Conservation (phyloP, 2,888 invertebrate species). For the Dicyrtoma fusca region DNA sequence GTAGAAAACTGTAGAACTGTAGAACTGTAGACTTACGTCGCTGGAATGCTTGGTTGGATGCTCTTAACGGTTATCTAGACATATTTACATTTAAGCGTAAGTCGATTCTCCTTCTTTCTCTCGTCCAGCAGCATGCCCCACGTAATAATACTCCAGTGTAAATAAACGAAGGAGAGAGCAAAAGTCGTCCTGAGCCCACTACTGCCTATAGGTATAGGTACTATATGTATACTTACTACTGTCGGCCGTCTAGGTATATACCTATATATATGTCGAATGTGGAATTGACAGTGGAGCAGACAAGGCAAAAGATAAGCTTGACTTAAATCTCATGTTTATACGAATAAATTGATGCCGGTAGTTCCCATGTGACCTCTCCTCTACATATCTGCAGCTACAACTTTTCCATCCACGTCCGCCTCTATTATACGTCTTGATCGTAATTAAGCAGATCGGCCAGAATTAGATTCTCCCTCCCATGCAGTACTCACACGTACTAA, state of each 20-base stretch:
- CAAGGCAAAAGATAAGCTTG: constrained; percentile 34
- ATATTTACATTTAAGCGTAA: constrained; percentile 13
- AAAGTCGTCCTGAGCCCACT: no score
- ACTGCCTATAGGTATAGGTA: no score
- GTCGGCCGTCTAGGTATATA: no score
- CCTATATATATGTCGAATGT: no score
- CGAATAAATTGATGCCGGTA: constrained; percentile 48
- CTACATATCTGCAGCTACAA: background rate
- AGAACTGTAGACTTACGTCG: no score
- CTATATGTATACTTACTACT: no score
- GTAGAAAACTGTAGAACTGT: background rate
- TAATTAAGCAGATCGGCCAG: background rate
- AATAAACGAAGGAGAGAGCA: constrained; percentile 32
- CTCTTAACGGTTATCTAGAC: background rate
- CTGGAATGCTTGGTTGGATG: constrained; percentile 1
- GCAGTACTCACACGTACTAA: no score
- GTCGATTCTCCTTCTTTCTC: background rate
- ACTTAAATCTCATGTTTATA: constrained; percentile 40
- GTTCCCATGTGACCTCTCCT: constrained; percentile 39
- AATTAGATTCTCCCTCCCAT: no score
- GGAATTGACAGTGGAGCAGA: background rate
- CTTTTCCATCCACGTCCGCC: no score
- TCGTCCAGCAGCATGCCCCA: constrained; percentile 6
- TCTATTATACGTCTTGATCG: background rate
- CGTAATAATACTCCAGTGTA: constrained; percentile 40